A percentile compares a stretch with the other conserved stretches of the same genome.
These are phyloP conservation scores for Amiota minor DNA, from an alignment of 2,888 invertebrate species.

Conservation along the genomic window DNA sequence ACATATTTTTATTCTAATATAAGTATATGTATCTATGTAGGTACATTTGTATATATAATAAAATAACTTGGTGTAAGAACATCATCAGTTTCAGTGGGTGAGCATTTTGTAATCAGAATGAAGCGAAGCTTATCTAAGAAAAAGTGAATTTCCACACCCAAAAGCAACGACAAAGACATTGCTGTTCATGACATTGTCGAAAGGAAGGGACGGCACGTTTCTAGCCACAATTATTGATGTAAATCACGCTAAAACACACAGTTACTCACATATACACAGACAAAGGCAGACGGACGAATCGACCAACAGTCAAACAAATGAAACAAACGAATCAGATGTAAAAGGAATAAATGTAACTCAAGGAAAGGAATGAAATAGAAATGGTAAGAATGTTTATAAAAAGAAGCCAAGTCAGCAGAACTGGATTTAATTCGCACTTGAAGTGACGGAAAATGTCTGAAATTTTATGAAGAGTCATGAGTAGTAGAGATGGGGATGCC, in stretches of 20 bases:
- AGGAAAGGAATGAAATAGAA: neutral
- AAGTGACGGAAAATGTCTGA: slow-evolving; percentile 7
- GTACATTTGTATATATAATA: too few species aligned
- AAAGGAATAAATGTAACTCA: too few species aligned
- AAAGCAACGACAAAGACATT: neutral
- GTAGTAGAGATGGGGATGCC: too few species aligned
- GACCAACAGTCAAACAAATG: neutral
- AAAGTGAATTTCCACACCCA: neutral
- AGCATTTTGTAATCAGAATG: too few species aligned
- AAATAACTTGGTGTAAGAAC: too few species aligned
- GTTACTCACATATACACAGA: neutral
- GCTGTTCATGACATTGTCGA: slow-evolving; percentile 5
- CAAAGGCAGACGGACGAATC: neutral
- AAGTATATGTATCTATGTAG: too few species aligned
- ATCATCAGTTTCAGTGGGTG: too few species aligned
- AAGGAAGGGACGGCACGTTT: slow-evolving; percentile 15
- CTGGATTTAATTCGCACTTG: neutral
- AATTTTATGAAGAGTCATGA: neutral
- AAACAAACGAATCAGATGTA: neutral
- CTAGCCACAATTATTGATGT: slow-evolving; percentile 21
- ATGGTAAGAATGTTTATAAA: neutral
- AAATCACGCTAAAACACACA: slow-evolving; percentile 19
- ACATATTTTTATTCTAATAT: too few species aligned
- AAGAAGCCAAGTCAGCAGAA: neutral
- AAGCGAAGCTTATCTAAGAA: too few species aligned